A percentile compares a stretch with the other conserved stretches of the same genome.
Evolutionary conservation across 1,140 invertebrate species (phyloP).

Genomic region (Triops longicaudatus): DNA sequence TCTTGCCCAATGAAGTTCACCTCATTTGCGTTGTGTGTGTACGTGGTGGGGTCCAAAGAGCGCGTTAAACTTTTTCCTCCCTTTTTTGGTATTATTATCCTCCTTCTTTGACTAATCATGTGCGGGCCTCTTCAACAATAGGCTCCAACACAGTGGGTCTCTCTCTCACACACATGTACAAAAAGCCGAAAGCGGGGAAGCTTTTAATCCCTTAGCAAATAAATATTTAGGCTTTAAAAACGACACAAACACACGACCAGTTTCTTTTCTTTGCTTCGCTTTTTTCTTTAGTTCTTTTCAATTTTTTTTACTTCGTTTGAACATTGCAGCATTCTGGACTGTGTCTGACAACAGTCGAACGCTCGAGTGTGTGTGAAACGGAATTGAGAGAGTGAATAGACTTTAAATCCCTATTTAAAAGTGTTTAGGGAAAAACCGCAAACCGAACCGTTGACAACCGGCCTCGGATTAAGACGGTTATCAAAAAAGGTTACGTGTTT

Average conservation of each 20-base stretch:
- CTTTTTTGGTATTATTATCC: not conserved
- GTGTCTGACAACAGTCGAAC: no score
- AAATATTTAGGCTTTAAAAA: slow-evolving; percentile 7
- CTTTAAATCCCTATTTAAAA: not conserved
- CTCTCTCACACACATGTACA: no score
- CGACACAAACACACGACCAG: not conserved
- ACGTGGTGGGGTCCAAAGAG: no score
- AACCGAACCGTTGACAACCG: not conserved
- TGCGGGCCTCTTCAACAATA: not conserved
- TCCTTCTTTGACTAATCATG: not conserved
- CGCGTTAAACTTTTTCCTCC: no score
- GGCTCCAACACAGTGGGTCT: not conserved
- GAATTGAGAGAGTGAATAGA: not conserved
- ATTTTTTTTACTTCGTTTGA: no score
- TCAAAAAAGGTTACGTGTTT: slow-evolving; percentile 6
- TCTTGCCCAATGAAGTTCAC: not conserved
- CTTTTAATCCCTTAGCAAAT: slow-evolving; percentile 2
- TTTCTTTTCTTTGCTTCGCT: no score
- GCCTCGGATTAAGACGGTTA: not conserved
- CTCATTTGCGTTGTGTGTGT: not conserved
- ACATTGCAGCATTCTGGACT: no score
- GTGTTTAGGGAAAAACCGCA: not conserved
- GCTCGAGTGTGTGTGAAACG: not conserved
- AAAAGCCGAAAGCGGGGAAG: not conserved
- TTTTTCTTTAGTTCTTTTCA: no score